Base-by-base conservation (phyloP, 2,797 vertebrate species). In the Enteromius argenteus region DNA sequence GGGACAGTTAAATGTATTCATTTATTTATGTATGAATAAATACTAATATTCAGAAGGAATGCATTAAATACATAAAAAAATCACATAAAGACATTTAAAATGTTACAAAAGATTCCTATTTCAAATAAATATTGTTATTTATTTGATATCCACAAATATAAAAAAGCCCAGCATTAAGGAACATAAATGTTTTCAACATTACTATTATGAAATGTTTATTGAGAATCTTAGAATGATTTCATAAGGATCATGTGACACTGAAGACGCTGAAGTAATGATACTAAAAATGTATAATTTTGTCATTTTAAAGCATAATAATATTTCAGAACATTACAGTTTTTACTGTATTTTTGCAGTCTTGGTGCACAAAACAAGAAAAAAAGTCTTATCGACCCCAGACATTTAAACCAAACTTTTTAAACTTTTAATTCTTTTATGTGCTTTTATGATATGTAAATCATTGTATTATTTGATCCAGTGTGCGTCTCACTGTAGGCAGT, bases 401-500 rank as follows among this genome's bases (percentile, higher is more conserved):
- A 3, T n/a, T 68, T 17, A 3, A 64, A 64, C 27, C 27, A 15
- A 37, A 49, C 5, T 1, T 17, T 1, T 39, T 58, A 9, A 9
- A 42, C 8, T 56, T 9, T 76, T n/a, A 2, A 53, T 37, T 27
- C 1, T 74, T 32, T 32, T 13, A 10, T 15, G 19, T 9, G 11
- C 3, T 7, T 11, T 23, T 30, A 64, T 32, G 13, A 32, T 64
- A 7, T 27, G 6, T 27, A 71, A 39, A 46, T 46, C 17, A 14
- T 17, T 42, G 13, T 30, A 51, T 17, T 23, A 3, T 60, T 73
- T 67, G 66, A 49, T 87, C 13, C 73, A 39, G 30, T 58, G 56
- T 39, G 44, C 44, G 76, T 80, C 49, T 83, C 51, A 75, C 62
- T 71, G 42, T 53, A 56, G 51, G 42, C 27, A 64, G 19, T 75